phyloP scores from a whole-genome alignment of 2,113 vertebrate species.

The Genyomyrus donnyi region DNA sequence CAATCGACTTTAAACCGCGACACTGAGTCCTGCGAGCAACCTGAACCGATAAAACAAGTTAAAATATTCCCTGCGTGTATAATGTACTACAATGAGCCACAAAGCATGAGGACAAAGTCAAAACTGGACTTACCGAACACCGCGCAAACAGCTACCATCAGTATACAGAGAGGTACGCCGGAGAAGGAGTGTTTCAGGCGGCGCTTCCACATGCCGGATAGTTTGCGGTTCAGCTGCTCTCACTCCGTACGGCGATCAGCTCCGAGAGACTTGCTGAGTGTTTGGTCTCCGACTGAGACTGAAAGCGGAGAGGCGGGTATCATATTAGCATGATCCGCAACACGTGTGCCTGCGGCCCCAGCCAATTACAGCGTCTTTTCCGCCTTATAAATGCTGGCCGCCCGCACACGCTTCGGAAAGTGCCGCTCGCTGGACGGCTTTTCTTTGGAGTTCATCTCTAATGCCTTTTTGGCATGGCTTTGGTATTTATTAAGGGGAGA shows the following conservation, averaged over 20 bases:
- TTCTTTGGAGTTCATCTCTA: background rate
- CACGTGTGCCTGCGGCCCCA: slow-evolving; percentile 47
- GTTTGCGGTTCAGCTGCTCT: background rate
- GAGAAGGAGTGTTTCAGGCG: slow-evolving; percentile 26
- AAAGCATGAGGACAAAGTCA: background rate
- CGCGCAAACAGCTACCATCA: slow-evolving; percentile 31
- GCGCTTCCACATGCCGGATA: slow-evolving; percentile 44
- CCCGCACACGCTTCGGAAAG: background rate
- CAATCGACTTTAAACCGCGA: background rate
- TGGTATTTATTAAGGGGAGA: background rate
- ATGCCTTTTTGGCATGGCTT: background rate
- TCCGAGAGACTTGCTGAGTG: background rate
- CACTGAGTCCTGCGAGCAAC: background rate
- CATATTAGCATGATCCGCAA: slow-evolving; percentile 26
- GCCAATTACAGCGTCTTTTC: slow-evolving; percentile 45
- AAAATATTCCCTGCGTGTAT: background rate
- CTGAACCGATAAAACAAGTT: background rate
- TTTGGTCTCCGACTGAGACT: slow-evolving; percentile 2
- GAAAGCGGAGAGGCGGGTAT: slow-evolving; percentile 2
- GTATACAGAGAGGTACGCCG: slow-evolving; percentile 43
- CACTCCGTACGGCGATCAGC: background rate
- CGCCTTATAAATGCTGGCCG: slow-evolving; percentile 41
- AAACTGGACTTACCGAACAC: slow-evolving; percentile 46
- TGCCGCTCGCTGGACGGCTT: background rate
- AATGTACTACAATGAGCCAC: background rate